Evolutionary conservation across 2,888 invertebrate species (phyloP).

Genomic region (Eristalinus sepulchralis): DNA sequence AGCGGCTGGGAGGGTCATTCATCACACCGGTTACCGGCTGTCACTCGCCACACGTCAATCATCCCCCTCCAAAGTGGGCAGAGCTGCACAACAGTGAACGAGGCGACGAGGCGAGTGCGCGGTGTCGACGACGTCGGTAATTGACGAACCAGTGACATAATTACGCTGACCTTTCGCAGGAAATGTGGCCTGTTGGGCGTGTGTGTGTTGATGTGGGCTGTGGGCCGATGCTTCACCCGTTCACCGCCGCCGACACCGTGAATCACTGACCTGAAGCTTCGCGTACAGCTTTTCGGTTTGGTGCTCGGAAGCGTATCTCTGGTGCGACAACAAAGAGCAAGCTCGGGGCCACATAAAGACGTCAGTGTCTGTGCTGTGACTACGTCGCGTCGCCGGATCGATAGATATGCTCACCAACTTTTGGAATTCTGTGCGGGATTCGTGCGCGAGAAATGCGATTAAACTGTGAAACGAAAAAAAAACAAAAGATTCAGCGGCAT

Average conservation of each 20-base stretch:
- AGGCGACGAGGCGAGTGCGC: constrained; percentile 8
- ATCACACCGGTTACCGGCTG: constrained; percentile 58
- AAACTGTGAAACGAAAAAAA: constrained; percentile 13
- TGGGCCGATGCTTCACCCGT: constrained; percentile 45
- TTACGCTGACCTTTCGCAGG: not conserved
- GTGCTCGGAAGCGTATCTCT: not conserved
- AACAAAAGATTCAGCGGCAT: constrained; percentile 20
- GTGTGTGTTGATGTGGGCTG: not conserved
- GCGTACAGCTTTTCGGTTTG: constrained; percentile 9
- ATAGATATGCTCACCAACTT: constrained; percentile 47
- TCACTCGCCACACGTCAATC: constrained; percentile 44
- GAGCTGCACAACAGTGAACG: not conserved
- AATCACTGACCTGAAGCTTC: constrained; percentile 54
- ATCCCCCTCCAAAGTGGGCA: constrained; percentile 1
- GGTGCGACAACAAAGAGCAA: constrained; percentile 46
- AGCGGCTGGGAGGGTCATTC: constrained; percentile 13
- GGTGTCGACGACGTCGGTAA: not conserved
- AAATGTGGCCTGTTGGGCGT: constrained; percentile 32
- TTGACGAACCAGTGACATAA: not conserved
- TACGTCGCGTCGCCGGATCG: constrained; percentile 50
- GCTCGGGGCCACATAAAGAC: not conserved
- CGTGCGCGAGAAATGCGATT: constrained; percentile 32
- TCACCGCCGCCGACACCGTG: constrained; percentile 50
- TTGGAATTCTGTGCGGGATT: constrained; percentile 22
- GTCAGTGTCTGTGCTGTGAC: constrained; percentile 16